A percentile compares a stretch with the other conserved stretches of the same genome.
Conservation (phyloP, 2,797 vertebrate species). For the Parambassis ranga region DNA sequence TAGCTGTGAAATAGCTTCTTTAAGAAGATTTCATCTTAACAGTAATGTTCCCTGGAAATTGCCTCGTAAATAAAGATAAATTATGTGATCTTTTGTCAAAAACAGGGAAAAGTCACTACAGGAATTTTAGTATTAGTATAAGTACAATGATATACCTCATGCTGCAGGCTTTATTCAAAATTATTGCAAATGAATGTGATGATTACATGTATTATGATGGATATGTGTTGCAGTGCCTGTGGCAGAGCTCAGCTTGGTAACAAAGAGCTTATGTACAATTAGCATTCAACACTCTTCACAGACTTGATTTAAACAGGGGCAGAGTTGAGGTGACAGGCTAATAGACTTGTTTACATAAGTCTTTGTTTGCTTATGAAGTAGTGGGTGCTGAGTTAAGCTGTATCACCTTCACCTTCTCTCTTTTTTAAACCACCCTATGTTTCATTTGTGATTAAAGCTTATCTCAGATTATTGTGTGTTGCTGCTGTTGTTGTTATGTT, state of each 20-base stretch:
- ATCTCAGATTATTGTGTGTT: neutral
- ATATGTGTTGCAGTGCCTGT: neutral
- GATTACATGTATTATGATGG: fast-evolving
- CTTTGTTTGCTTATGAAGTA: constrained; percentile 51
- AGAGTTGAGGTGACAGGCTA: constrained; percentile 51
- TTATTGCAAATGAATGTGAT: neutral
- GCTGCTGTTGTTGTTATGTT: neutral
- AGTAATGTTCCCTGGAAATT: neutral
- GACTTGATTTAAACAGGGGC: constrained; percentile 42
- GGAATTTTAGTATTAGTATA: neutral
- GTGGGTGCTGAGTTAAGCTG: constrained; percentile 17
- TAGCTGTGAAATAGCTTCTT: neutral
- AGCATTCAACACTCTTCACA: constrained; percentile 35
- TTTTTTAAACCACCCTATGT: neutral
- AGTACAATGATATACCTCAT: neutral
- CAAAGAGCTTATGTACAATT: constrained; percentile 27
- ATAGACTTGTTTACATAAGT: constrained; percentile 56
- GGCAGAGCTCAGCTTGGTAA: neutral
- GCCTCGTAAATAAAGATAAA: neutral
- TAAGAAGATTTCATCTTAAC: neutral
- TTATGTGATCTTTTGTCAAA: neutral
- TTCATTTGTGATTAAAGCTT: constrained; percentile 3
- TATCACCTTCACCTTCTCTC: neutral
- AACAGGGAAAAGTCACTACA: no score
- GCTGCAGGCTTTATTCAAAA: neutral